These are phyloP conservation scores for Phycodurus eques DNA, from an alignment of 2,113 vertebrate genomes.

Conservation along the genomic window DNA sequence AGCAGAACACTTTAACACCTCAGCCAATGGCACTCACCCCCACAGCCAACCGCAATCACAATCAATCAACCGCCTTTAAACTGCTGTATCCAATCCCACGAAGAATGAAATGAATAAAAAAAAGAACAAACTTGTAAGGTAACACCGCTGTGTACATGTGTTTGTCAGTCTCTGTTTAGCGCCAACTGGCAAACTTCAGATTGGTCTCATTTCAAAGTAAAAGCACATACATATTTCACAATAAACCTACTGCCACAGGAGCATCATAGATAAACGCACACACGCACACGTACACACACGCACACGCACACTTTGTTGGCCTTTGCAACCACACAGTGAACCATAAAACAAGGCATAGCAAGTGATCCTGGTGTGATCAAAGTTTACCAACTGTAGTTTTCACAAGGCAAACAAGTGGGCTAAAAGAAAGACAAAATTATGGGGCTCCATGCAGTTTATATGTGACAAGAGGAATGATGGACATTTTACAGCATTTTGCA, in stretches of 20 bases:
- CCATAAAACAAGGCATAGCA: conserved; percentile 36
- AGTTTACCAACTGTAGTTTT: conserved; percentile 42
- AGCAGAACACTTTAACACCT: background rate
- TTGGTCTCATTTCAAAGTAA: background rate
- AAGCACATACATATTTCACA: too few relatives aligned
- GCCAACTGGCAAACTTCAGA: background rate
- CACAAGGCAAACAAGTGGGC: conserved; percentile 27
- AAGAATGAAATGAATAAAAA: background rate
- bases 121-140: background rate
- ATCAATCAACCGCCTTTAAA: background rate
- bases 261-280: background rate
- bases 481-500: too few relatives aligned
- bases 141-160: background rate
- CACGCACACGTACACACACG: background rate
- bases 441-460: too few relatives aligned
- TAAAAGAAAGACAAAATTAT: background rate
- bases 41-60: background rate
- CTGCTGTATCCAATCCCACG: background rate
- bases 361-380: conserved; percentile 27
- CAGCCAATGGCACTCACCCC: background rate
- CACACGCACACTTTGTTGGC: conserved; percentile 3
- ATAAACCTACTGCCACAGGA: background rate
- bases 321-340: conserved; percentile 34
- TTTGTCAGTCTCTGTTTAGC: background rate
- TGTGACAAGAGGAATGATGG: too few relatives aligned